phyloP scores from a whole-genome alignment of 30 jellyfish, hydroid and myxozoan species.

The Phacellophora camtschatica region DNA sequence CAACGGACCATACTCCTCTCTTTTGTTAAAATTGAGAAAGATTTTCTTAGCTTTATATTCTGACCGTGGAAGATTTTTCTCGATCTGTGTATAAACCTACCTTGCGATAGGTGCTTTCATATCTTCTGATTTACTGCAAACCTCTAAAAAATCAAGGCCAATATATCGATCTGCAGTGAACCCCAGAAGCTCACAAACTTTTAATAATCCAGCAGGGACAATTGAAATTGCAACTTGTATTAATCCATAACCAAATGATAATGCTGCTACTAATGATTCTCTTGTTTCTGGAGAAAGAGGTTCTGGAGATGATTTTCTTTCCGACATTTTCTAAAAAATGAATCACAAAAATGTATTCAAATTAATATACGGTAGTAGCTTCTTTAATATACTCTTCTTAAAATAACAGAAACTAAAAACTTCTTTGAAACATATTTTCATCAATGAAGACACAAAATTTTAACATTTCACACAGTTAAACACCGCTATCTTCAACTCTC shows the following conservation, averaged over 20 bases:
- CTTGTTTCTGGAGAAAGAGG: constrained; percentile 65
- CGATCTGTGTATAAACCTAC: constrained; percentile 30
- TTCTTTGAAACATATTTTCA: too few species aligned
- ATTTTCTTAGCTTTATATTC: too few species aligned
- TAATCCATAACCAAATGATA: constrained; percentile 96
- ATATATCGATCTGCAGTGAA: constrained; percentile 86
- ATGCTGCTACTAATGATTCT: constrained; percentile 51
- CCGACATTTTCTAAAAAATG: constrained; percentile 49
- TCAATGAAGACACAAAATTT: too few species aligned
- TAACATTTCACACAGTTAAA: too few species aligned
- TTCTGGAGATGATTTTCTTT: constrained; percentile 58
- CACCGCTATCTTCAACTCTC: too few species aligned
- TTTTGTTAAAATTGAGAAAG: too few species aligned
- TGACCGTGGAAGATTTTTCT: too few species aligned
- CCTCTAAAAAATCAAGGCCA: constrained; percentile 72
- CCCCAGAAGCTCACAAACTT: constrained; percentile 94
- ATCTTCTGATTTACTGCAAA: constrained; percentile 87
- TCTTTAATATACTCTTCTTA: too few species aligned
- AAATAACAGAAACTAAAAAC: too few species aligned
- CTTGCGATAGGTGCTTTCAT: constrained; percentile 98
- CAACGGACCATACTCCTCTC: too few species aligned
- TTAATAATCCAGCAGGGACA: constrained; percentile 91
- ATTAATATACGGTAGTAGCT: too few species aligned
- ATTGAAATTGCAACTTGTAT: constrained; percentile 95
- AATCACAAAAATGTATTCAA: not conserved